Conservation (phyloP, 2,888 invertebrate species). For the Erebia aethiops region DNA sequence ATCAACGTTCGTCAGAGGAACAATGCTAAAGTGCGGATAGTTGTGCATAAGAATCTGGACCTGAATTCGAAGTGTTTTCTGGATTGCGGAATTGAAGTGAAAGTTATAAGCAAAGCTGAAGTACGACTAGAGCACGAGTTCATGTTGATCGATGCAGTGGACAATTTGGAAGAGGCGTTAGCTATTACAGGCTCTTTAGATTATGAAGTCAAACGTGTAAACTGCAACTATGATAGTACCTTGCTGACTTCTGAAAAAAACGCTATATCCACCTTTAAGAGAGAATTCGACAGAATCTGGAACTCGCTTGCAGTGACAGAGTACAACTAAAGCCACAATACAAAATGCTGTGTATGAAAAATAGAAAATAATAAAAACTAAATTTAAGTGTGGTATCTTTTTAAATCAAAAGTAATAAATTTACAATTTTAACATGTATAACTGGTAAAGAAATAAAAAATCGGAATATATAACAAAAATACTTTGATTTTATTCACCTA, state of each 20-base stretch:
- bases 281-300: slow-evolving; percentile 67
- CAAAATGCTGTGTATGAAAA: not conserved
- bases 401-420: not conserved
- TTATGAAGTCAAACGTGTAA: slow-evolving; percentile 53
- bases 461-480: slow-evolving; percentile 65
- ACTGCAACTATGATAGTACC: slow-evolving; percentile 56
- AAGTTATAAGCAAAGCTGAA: slow-evolving; percentile 48
- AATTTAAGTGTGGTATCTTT: not conserved
- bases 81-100: slow-evolving; percentile 58
- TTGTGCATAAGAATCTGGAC: slow-evolving; percentile 54
- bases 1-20: slow-evolving; percentile 52
- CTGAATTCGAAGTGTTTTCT: slow-evolving; percentile 49
- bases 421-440: slow-evolving; percentile 27
- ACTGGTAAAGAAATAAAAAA: slow-evolving; percentile 56
- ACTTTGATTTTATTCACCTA: slow-evolving; percentile 67
- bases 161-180: slow-evolving; percentile 48
- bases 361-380: slow-evolving; percentile 8
- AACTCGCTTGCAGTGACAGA: slow-evolving; percentile 35
- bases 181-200: slow-evolving; percentile 62
- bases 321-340: not conserved
- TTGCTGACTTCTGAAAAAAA: slow-evolving; percentile 57
- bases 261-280: slow-evolving; percentile 52
- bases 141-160: slow-evolving; percentile 57
- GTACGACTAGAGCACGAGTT: slow-evolving; percentile 63
- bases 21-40: slow-evolving; percentile 53